Percentiles rank a stretch among this genome's conserved stretches.
Evolutionary conservation across 2,797 vertebrate genomes (phyloP).

Genomic region (Danio jaintianensis): DNA sequence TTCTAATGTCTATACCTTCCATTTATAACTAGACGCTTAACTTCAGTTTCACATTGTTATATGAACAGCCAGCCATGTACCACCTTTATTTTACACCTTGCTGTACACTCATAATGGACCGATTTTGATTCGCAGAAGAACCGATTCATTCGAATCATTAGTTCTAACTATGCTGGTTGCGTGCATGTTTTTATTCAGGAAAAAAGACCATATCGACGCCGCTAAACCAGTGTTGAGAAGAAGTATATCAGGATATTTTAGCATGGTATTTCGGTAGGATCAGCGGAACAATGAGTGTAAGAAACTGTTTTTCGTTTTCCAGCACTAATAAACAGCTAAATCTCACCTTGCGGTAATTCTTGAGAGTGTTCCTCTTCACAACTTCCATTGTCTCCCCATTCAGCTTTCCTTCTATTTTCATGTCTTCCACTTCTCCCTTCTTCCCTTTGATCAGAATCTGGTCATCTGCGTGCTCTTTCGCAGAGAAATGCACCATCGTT

Average conservation of each 20-base stretch:
- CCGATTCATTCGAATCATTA: not conserved
- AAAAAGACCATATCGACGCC: not conserved
- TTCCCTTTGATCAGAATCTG: slow-evolving; percentile 70
- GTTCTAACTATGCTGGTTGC: not conserved
- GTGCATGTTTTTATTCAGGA: not conserved
- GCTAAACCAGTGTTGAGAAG: not conserved
- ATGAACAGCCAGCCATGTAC: not conserved
- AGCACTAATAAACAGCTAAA: not conserved
- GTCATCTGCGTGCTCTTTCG: slow-evolving; percentile 73
- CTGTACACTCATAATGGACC: not conserved
- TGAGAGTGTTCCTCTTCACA: slow-evolving; percentile 73
- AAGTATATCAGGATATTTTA: not conserved
- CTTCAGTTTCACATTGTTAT: not conserved
- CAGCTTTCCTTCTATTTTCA: slow-evolving; percentile 18
- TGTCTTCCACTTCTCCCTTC: slow-evolving; percentile 58
- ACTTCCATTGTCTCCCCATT: slow-evolving; percentile 70
- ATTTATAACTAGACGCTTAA: not conserved
- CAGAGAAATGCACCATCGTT: slow-evolving; percentile 62
- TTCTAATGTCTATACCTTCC: too few species aligned
- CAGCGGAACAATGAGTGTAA: not conserved
- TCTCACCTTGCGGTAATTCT: slow-evolving; percentile 80
- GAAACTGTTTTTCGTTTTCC: not conserved
- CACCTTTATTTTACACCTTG: not conserved
- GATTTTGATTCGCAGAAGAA: not conserved
- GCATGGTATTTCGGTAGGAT: not conserved